A percentile compares a stretch with the other conserved stretches of the same genome.
Conservation (phyloP, 2,113 vertebrate species). For the Indicator maculatus region DNA sequence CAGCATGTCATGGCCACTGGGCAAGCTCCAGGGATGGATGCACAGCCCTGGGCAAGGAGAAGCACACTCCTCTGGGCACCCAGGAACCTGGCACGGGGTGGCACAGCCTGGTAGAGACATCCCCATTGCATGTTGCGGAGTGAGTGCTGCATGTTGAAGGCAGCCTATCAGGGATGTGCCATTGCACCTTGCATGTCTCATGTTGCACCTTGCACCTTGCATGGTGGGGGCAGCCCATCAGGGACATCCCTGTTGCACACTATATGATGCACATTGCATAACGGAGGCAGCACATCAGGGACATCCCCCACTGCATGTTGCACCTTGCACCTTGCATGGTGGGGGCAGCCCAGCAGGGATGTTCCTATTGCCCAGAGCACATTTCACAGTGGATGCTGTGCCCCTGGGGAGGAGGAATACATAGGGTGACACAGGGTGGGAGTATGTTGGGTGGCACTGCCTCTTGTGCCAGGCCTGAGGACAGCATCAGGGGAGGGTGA, state of each 20-base stretch:
- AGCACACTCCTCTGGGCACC: fast-evolving
- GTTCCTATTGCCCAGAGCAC: background rate
- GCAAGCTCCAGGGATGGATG: background rate
- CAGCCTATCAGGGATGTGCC: background rate
- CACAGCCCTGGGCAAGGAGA: background rate
- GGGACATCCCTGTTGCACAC: background rate
- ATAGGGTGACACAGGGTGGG: background rate
- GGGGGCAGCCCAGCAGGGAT: background rate
- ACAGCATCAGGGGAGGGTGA: background rate
- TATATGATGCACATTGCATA: background rate
- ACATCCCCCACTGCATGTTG: background rate
- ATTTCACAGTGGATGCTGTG: fast-evolving
- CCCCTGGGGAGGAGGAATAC: background rate
- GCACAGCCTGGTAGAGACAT: background rate
- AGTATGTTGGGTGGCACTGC: background rate
- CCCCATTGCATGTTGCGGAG: fast-evolving
- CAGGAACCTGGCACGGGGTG: background rate
- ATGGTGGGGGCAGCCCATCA: background rate
- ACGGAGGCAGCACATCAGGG: background rate
- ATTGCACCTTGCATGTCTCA: background rate
- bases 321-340: background rate
- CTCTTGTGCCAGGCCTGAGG: background rate
- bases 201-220: background rate
- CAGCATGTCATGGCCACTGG: fast-evolving
- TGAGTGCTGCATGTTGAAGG: no score